Evolutionary conservation across 2,113 vertebrate species (phyloP), one percentile per base, ranked within the genome.

Genomic region (Circaetus cinerascens): DNA sequence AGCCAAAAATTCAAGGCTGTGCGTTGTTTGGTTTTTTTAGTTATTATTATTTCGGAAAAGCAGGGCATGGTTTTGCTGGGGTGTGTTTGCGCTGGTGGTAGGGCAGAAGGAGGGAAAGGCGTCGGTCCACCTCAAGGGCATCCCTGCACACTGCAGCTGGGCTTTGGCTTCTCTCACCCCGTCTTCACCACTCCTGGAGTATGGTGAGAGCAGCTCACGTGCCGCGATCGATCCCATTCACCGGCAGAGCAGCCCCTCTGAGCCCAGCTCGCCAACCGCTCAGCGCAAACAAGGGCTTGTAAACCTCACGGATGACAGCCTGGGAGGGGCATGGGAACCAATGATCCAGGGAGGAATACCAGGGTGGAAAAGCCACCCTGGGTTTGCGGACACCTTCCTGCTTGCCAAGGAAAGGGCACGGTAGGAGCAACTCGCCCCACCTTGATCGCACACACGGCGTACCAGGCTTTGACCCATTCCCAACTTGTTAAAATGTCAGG

Each of bases 161-260:
- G 8, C 41, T 79, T 67, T 81, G 68, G 20, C 15, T 79, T 46
- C 57, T 91, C 57, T 41, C 26, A 34, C 18, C 10, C 25, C 5
- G 3, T 32, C 14, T 51, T 18, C 66, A 48, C 20, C 6, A 5
- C 18, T 56, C 2, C 0, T 16, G 29, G 41, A 53, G 13, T 27
- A 46, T 7, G 48, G 29, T 9, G 36, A 78, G 22, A 55, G 75
- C 55, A 45, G 25, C 75, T 86, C 45, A 9, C 2, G 4, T 23
- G 41, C 55, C 10, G 0, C 30, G 16, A 36, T 45, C 2, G 1
- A n/a, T n/a, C 34, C 53, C 67, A 34, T 14, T 46, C 23, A 4
- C 9, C 1, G 2, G 19, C 77, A 50, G 32, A 81, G 21, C 17
- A 19, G 9, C n/a, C 9, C 17, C n/a, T 53, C n/a, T 0, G 0